A percentile compares a stretch with the other conserved stretches of the same genome.
Conservation (phyloP, 1,140 invertebrate species). For the Hycleus phaleratus region DNA sequence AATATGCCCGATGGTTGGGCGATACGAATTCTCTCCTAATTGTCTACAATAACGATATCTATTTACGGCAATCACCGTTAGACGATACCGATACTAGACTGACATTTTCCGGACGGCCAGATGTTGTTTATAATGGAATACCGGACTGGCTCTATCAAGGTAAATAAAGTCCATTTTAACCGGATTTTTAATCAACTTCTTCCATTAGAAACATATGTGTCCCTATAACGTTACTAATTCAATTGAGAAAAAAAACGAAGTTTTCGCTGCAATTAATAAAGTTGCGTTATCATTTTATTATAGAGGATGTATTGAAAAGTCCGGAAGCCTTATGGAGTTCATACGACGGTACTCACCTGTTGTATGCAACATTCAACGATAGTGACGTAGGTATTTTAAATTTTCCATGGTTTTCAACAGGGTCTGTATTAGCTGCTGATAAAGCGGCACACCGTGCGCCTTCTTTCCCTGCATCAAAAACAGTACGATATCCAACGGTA, state of each 20-base stretch:
- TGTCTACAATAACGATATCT: slow-evolving; percentile 80
- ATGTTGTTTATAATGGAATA: slow-evolving; percentile 79
- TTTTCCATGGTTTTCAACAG: slow-evolving; percentile 65
- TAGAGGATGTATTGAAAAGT: slow-evolving; percentile 68
- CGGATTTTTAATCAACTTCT: too few relatives aligned
- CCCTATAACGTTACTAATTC: too few relatives aligned
- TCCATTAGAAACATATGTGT: too few relatives aligned
- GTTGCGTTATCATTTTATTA: slow-evolving; percentile 19
- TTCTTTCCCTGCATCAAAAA: slow-evolving; percentile 64
- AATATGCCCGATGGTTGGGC: slow-evolving; percentile 71
- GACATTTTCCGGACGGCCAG: slow-evolving; percentile 65
- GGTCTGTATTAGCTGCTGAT: slow-evolving; percentile 45
- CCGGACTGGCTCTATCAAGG: slow-evolving; percentile 93
- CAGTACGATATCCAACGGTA: slow-evolving; percentile 69
- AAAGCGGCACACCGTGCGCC: slow-evolving; percentile 38
- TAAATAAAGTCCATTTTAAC: slow-evolving; percentile 34
- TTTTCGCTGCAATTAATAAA: too few relatives aligned
- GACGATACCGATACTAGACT: slow-evolving; percentile 56
- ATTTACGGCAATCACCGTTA: slow-evolving; percentile 62
- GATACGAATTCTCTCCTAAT: slow-evolving; percentile 62
- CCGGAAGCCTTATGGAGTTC: slow-evolving; percentile 80
- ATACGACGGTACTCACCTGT: slow-evolving; percentile 65
- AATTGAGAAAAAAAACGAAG: too few relatives aligned
- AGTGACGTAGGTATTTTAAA: slow-evolving; percentile 64
- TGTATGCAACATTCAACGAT: slow-evolving; percentile 86